phyloP scores from a whole-genome alignment of 2,888 invertebrate species.

The Xylota segnis region DNA sequence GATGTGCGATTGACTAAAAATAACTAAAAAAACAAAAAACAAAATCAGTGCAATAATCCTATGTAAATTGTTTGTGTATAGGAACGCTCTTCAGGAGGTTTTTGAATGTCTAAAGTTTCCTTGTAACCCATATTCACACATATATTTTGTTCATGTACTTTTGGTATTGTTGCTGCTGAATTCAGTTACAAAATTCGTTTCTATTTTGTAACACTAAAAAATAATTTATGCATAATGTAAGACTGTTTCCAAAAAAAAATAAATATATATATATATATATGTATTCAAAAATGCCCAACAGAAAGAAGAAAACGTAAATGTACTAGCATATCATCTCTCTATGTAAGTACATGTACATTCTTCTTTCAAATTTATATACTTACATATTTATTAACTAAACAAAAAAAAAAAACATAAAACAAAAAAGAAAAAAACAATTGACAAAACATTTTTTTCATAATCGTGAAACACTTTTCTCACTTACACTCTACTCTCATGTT shows the following conservation, averaged over 20 bases:
- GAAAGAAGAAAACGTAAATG: constrained; percentile 11
- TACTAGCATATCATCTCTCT: constrained; percentile 3
- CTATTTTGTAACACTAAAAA: constrained; percentile 34
- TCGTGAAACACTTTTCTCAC: constrained; percentile 17
- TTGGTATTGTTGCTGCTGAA: constrained; percentile 47
- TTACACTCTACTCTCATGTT: constrained; percentile 6
- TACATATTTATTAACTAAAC: constrained; percentile 30
- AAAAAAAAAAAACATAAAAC: no score
- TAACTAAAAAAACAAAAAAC: constrained; percentile 6
- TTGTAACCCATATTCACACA: constrained; percentile 6
- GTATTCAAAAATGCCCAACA: constrained; percentile 24
- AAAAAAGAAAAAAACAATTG: constrained; percentile 7
- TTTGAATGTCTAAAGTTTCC: constrained; percentile 22
- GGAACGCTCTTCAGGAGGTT: constrained; percentile 23
- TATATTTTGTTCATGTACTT: constrained; percentile 31
- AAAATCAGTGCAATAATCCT: constrained; percentile 67
- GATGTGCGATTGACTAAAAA: constrained; percentile 24
- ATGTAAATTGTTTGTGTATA: constrained; percentile 38
- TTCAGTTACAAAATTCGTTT: constrained; percentile 29
- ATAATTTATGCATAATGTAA: constrained; percentile 65
- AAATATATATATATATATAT: not conserved
- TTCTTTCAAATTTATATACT: constrained; percentile 39
- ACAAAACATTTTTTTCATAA: constrained; percentile 9
- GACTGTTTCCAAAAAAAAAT: constrained; percentile 61
- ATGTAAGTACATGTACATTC: constrained; percentile 16